Conservation (phyloP, 2,888 invertebrate genomes). For the Latheticus oryzae region DNA sequence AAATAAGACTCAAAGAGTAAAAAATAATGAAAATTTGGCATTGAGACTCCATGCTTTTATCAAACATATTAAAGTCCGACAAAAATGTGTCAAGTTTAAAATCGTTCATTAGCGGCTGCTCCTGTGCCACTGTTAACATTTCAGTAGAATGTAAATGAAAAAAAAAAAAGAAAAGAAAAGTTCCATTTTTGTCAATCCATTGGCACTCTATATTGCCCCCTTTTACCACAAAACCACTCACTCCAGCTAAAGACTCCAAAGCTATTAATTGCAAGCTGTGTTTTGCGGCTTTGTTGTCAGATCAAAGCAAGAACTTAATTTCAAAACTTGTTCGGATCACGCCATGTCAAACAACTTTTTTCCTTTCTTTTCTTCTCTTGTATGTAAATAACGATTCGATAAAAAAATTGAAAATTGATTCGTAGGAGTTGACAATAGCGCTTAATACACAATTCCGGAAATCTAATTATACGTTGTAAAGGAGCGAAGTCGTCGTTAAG, state of each 20-base stretch:
- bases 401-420: constrained; percentile 13
- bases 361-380: neutral
- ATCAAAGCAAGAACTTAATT: constrained; percentile 21
- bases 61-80: no score
- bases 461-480: constrained; percentile 5
- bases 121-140: no score
- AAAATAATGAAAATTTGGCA: no score
- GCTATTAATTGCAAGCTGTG: constrained; percentile 19
- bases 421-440: neutral
- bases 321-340: constrained; percentile 17
- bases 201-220: no score
- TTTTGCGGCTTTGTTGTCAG: constrained; percentile 23
- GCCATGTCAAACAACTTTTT: neutral
- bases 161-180: no score
- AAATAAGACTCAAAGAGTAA: no score
- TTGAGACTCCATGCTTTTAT: no score
- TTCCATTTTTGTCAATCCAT: no score
- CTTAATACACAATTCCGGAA: neutral
- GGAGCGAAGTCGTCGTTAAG: neutral
- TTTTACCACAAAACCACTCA: constrained; percentile 16
- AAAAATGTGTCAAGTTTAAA: no score
- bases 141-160: no score
- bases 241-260: constrained; percentile 7
- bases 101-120: no score
- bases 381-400: constrained; percentile 16